Percentiles rank a stretch among this genome's conserved stretches.
Conservation (phyloP, 2,888 invertebrate genomes). For the Syritta pipiens region DNA sequence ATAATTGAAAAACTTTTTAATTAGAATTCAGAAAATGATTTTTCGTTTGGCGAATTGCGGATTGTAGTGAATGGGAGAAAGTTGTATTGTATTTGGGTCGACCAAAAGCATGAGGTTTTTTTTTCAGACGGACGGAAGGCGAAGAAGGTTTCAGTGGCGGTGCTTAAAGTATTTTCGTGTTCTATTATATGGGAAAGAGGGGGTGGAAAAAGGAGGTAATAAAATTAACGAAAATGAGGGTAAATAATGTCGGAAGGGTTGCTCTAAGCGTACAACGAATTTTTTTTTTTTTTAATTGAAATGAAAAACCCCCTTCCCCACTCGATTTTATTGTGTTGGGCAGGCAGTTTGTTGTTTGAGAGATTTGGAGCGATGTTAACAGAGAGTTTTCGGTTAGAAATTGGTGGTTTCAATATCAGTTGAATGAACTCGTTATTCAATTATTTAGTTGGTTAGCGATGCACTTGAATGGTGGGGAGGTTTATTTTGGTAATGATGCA, state of each 20-base stretch:
- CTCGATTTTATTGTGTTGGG: conserved; percentile 26
- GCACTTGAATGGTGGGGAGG: not conserved
- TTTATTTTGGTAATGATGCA: too few species aligned
- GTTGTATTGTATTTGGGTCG: conserved; percentile 49
- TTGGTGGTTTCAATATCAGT: not conserved
- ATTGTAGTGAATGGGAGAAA: conserved; percentile 22
- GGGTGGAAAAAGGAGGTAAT: conserved; percentile 43
- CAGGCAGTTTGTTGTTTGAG: conserved; percentile 24
- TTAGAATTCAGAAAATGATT: conserved; percentile 67
- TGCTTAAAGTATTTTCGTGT: conserved; percentile 15
- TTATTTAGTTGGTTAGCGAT: too few species aligned
- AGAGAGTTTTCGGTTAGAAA: not conserved
- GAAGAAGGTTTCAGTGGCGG: too few species aligned
- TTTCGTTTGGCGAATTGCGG: conserved; percentile 42
- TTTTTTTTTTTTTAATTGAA: conserved; percentile 17
- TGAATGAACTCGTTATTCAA: too few species aligned
- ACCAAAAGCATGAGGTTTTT: conserved; percentile 27
- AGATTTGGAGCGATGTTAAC: conserved; percentile 38
- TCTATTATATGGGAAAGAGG: not conserved
- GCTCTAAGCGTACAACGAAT: conserved; percentile 18
- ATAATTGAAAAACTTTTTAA: conserved; percentile 69
- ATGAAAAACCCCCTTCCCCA: too few species aligned
- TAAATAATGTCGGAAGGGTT: conserved; percentile 55
- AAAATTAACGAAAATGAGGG: conserved; percentile 60
- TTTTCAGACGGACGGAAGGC: not conserved